Base-by-base conservation (phyloP, 2,797 vertebrate genomes). In the Malurus leucopterus region DNA sequence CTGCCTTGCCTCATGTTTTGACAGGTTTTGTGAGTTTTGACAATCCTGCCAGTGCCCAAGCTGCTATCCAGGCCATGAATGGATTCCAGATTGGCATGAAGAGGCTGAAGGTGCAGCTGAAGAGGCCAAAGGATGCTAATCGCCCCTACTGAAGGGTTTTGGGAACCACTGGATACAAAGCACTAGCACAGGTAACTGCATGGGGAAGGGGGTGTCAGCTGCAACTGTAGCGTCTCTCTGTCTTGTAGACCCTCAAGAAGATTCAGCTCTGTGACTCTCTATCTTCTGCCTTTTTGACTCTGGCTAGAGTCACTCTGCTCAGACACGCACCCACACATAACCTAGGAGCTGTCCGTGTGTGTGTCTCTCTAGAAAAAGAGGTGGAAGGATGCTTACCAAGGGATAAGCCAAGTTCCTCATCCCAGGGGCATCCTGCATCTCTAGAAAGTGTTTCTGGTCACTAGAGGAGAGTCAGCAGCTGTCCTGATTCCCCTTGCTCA, bases 31-130 rank as follows among this genome's bases (percentile, higher is more conserved):
- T 99, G 97, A 99, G 99, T 97, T 99, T 99, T 94, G 99, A 99
- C 97, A 99, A 99, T 98, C 99, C 99, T 83, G 99, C 98, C 97
- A 99, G 99, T 94, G 99, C 99, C 92, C 99, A 99, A 96, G 99
- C 99, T 95, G 99, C 99, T 97, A 99, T 99, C 97, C 99, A 99
- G 96, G 99, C 99, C 94, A 99, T 99, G 99, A 99, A 99, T 91
- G 99, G 99, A 96, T 99, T 99, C 97, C 99, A 99, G 98, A 99
- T 99, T 96, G 99, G 99, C 97, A 99, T 99, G 99, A 99, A 99
- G 97, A 99, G 99, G 97, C 99, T 99, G 97, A 99, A 99, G 96
- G 99, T 99, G 97, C 99, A 99, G 97, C 98, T 99, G 95, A 99
- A 99, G 97, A 98, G 99, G 98, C 99, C 99, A 96, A 99, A 99